A percentile compares a stretch with the other conserved stretches of the same genome.
Evolutionary conservation across 1,140 invertebrate species (phyloP).

Genomic region (Megalopta genalis): DNA sequence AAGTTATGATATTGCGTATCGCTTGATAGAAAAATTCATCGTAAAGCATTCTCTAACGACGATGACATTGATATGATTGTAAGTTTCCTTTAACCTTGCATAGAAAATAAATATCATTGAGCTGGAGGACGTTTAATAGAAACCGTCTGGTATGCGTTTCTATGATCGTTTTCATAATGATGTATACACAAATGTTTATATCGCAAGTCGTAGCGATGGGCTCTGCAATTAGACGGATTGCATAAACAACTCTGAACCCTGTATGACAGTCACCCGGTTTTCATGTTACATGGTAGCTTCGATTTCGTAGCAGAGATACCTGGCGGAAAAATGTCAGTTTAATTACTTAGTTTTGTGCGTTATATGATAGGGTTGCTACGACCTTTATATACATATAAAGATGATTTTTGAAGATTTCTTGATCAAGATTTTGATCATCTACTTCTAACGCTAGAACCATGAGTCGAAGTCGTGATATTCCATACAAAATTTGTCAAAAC

Average conservation of each 20-base stretch:
- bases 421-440: too few relatives aligned
- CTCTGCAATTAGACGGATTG: conserved; percentile 39
- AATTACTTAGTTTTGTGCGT: too few relatives aligned
- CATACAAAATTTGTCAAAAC: too few relatives aligned
- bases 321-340: not conserved
- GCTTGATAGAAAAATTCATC: not conserved
- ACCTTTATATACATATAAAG: too few relatives aligned
- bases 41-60: conserved; percentile 2
- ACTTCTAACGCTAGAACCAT: too few relatives aligned
- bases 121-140: conserved; percentile 27
- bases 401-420: too few relatives aligned
- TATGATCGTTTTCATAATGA: conserved; percentile 17
- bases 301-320: not conserved
- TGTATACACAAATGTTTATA: conserved; percentile 46
- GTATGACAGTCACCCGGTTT: not conserved
- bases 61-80: conserved; percentile 50
- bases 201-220: conserved; percentile 12
- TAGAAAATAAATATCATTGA: conserved; percentile 48
- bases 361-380: too few relatives aligned
- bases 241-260: conserved; percentile 11
- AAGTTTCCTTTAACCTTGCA: conserved; percentile 41
- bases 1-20: not conserved
- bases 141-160: not conserved
- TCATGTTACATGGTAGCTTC: not conserved
- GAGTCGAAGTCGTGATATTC: too few relatives aligned